Evolutionary conservation across 1,140 invertebrate species (phyloP).

Genomic region (Drosophila varians): DNA sequence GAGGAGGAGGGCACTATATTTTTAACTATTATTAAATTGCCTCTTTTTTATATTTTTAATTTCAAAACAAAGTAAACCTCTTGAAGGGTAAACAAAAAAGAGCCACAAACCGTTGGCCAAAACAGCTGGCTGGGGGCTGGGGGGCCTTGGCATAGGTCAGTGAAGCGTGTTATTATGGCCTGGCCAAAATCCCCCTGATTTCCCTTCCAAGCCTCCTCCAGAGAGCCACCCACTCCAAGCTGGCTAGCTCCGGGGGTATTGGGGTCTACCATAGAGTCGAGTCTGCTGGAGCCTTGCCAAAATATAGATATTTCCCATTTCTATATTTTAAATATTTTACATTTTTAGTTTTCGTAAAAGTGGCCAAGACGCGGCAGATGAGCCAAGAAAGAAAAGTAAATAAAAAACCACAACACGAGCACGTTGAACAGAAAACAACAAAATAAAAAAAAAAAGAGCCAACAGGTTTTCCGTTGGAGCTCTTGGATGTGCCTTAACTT

Average conservation of each 20-base stretch:
- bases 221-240: not conserved
- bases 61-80: too few relatives aligned
- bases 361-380: slow-evolving; percentile 60
- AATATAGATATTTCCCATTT: too few relatives aligned
- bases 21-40: too few relatives aligned
- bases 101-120: not conserved
- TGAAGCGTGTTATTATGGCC: slow-evolving; percentile 55
- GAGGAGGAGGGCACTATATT: too few relatives aligned
- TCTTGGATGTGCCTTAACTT: slow-evolving; percentile 63
- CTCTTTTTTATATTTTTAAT: too few relatives aligned
- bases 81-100: not conserved
- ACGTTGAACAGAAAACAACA: not conserved
- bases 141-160: slow-evolving; percentile 71
- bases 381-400: slow-evolving; percentile 37
- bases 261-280: too few relatives aligned
- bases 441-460: slow-evolving; percentile 11
- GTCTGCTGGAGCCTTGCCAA: too few relatives aligned
- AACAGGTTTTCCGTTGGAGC: slow-evolving; percentile 66
- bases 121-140: slow-evolving; percentile 14
- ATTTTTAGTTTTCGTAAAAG: too few relatives aligned
- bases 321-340: too few relatives aligned
- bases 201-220: not conserved
- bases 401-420: slow-evolving; percentile 22
- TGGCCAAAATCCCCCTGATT: not conserved
- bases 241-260: not conserved